Evolutionary conservation across 1,140 invertebrate species (phyloP).

Genomic region (Rhopalosiphum padi): DNA sequence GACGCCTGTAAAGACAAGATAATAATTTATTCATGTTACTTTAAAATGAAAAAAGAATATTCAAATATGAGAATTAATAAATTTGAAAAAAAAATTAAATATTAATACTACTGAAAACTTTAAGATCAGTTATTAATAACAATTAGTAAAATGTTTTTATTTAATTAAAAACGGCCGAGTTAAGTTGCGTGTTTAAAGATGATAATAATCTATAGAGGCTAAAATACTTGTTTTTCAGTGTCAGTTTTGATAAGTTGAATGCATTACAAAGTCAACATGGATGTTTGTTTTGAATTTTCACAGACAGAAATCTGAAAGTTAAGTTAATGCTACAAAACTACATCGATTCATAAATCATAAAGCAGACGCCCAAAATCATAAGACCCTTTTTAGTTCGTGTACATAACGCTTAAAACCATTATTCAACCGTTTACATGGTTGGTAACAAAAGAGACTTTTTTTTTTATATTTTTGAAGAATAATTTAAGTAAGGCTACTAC

Average conservation of each 20-base stretch:
- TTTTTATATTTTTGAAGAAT: not conserved
- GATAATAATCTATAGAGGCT: not conserved
- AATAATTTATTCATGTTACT: not conserved
- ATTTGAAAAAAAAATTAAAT: not conserved
- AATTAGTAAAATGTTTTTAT: not conserved
- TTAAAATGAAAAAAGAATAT: not conserved
- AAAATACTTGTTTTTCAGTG: not conserved
- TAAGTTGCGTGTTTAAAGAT: not conserved
- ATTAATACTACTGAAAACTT: not conserved
- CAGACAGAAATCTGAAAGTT: not conserved
- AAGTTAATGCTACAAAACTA: constrained; percentile 1
- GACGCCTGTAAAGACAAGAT: not conserved
- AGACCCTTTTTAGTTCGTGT: constrained; percentile 15
- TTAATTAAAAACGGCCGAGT: not conserved
- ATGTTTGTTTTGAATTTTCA: constrained; percentile 6
- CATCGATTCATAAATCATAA: constrained; percentile 41
- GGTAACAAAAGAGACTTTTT: not conserved
- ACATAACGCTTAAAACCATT: not conserved
- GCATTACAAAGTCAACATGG: not conserved
- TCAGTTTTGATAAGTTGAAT: not conserved
- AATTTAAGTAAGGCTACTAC: not conserved
- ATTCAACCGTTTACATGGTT: not conserved
- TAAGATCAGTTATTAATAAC: not conserved
- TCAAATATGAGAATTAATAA: not conserved
- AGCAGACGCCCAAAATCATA: not conserved